Percentiles rank a stretch among this genome's conserved stretches.
Conservation (phyloP, 2,113 vertebrate species). For the Nannospalax galili region DNA sequence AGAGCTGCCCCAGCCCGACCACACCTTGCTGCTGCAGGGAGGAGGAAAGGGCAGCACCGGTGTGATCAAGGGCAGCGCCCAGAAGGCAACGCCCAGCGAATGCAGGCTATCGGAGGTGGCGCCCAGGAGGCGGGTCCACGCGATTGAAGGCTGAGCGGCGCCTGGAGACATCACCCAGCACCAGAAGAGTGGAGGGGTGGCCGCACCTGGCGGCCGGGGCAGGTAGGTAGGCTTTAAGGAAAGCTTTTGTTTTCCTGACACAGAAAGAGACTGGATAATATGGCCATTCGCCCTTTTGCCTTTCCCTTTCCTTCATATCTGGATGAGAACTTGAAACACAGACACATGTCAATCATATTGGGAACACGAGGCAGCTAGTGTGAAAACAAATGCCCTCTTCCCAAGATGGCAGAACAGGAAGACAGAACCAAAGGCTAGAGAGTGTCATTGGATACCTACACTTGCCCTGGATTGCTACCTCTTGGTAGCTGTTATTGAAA, state of each 20-base stretch:
- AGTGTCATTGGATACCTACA: background rate
- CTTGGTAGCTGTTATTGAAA: background rate
- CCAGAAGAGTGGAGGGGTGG: no score
- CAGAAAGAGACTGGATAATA: background rate
- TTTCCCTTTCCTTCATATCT: background rate
- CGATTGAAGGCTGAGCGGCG: no score
- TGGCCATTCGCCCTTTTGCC: background rate
- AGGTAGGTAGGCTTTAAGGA: background rate
- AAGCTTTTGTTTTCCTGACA: constrained; percentile 12
- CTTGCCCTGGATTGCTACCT: background rate
- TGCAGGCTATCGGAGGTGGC: no score
- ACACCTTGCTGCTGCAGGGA: no score
- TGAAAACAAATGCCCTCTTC: background rate
- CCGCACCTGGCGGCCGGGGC: no score
- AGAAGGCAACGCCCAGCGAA: no score
- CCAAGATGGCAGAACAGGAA: background rate
- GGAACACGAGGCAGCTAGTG: background rate
- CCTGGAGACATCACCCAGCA: no score
- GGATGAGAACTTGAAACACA: background rate
- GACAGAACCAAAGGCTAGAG: background rate
- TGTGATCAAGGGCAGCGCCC: no score
- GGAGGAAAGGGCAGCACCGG: no score
- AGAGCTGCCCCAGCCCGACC: no score
- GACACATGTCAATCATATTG: constrained; percentile 6
- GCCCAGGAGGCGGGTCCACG: no score